phyloP scores from a whole-genome alignment of 2,797 vertebrate species.

The Pampus argenteus region DNA sequence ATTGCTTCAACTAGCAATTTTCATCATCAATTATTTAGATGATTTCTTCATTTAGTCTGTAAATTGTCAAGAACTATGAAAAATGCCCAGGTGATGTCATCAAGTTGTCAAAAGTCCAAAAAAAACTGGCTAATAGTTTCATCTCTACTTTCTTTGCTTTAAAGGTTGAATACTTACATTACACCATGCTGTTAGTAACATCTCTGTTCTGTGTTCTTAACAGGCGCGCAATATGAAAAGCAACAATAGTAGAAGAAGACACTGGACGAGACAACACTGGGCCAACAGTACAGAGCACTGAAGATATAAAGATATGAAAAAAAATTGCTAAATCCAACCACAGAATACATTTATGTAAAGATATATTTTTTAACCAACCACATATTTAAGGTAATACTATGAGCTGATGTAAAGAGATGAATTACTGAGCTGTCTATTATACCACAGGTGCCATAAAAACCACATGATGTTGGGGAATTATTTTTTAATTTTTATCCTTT shows the following conservation, averaged over 20 bases:
- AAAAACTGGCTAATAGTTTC: neutral
- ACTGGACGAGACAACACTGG: conserved; percentile 70
- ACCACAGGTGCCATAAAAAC: conserved; percentile 98
- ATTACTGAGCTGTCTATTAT: conserved; percentile 94
- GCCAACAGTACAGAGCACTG: conserved; percentile 50
- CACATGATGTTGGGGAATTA: conserved; percentile 84
- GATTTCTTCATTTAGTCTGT: neutral
- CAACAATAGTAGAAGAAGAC: conserved; percentile 73
- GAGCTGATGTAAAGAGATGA: conserved; percentile 95
- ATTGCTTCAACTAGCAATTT: neutral
- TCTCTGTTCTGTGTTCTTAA: neutral
- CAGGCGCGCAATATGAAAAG: conserved; percentile 74
- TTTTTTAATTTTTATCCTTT: conserved; percentile 81
- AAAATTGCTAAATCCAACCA: conserved; percentile 83
- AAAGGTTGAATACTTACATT: neutral
- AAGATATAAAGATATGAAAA: conserved; percentile 75
- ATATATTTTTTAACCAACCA: conserved; percentile 96
- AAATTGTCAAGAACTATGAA: neutral
- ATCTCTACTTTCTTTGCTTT: too few relatives aligned
- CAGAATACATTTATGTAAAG: conserved; percentile 90
- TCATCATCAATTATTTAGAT: neutral
- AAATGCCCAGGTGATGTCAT: too few relatives aligned
- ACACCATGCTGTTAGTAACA: neutral
- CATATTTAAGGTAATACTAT: conserved; percentile 97
- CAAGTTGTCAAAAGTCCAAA: too few relatives aligned